These are phyloP conservation scores for Calcarius ornatus DNA, from an alignment of 2,113 vertebrate genomes.

Conservation along the genomic window DNA sequence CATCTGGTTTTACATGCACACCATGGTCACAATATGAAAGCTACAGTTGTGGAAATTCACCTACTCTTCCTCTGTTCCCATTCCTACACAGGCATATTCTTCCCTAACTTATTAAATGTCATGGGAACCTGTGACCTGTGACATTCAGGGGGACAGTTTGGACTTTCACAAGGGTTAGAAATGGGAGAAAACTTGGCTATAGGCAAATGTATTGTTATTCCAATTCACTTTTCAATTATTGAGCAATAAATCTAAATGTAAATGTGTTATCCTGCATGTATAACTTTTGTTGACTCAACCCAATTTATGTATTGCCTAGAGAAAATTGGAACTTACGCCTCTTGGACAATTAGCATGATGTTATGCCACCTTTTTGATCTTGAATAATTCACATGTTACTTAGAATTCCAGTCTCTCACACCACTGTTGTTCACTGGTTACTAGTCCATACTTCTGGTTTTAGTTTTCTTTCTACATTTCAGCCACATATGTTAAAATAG, in stretches of 20 bases:
- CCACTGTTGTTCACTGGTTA: not conserved
- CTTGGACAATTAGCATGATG: not conserved
- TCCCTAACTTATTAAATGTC: not conserved
- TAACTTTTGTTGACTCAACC: not conserved
- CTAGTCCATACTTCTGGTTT: not conserved
- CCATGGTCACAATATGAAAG: not conserved
- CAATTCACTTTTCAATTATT: not conserved
- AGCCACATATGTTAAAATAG: not conserved
- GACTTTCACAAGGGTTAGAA: not conserved
- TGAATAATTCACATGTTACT: not conserved
- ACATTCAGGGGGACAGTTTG: not conserved
- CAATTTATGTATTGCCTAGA: constrained; percentile 1
- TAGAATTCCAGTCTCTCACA: not conserved
- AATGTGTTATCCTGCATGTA: not conserved
- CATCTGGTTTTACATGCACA: not conserved
- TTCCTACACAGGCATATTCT: not conserved
- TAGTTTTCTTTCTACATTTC: not conserved
- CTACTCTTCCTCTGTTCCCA: not conserved
- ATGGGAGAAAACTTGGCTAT: not conserved
- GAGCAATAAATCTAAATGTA: constrained; percentile 1
- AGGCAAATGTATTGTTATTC: not conserved
- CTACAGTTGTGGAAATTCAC: not conserved
- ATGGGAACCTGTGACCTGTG: not conserved
- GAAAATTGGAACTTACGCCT: constrained; percentile 4
- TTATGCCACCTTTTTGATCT: not conserved